Evolutionary conservation across 2,888 invertebrate species (phyloP), one percentile per base, ranked within the genome.

Genomic region (Nematopogon swammerdamellus): DNA sequence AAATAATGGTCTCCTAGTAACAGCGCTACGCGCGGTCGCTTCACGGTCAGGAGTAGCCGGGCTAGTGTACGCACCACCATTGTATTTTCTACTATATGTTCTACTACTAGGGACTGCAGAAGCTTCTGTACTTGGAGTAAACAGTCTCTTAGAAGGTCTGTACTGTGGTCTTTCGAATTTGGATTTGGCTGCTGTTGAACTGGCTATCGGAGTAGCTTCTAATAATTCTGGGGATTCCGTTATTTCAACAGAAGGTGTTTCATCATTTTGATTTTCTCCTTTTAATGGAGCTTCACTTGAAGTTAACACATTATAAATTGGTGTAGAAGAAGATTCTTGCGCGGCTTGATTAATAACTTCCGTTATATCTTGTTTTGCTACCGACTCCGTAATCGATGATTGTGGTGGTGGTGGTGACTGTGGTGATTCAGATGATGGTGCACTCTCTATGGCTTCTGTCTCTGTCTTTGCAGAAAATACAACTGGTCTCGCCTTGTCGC

Each of bases 21-120:
- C 36, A 30, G 64, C 59, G 18, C 56, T 46, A 68, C 63, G 55
- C 60, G 66, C 45, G 72, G 65, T 17, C 65, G 58, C 52, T 65
- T 36, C 36, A 56, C 65, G 67, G 6, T 72, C 72, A 25, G 65
- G 60, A 5, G 75, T 63, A 2, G 74, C 59, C 36, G 80, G 80
- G 49, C 77, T 80, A 16, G 80, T 80, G 47, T 76, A 80, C 4
- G 62, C 72, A 18, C 80, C 79, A 45, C 70, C 71, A 54, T 75
- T 80, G 56, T 66, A 81, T 62, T 79, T 80, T 17, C 80, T 70
- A 52, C 80, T 81, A 49, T 72, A 81, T n/a, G 64, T 64, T 62
- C 68, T 68, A 52, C 67, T 75, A 42, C 72, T 74, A 11, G 70
- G 68, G 42, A 71, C 63, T 11, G 65, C 51, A 18, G 71, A 58